Percentiles rank a stretch among this genome's conserved stretches.
These are phyloP conservation scores for Hypotaenidia philippensis DNA, from an alignment of 2,797 vertebrate genomes.

Conservation along the genomic window DNA sequence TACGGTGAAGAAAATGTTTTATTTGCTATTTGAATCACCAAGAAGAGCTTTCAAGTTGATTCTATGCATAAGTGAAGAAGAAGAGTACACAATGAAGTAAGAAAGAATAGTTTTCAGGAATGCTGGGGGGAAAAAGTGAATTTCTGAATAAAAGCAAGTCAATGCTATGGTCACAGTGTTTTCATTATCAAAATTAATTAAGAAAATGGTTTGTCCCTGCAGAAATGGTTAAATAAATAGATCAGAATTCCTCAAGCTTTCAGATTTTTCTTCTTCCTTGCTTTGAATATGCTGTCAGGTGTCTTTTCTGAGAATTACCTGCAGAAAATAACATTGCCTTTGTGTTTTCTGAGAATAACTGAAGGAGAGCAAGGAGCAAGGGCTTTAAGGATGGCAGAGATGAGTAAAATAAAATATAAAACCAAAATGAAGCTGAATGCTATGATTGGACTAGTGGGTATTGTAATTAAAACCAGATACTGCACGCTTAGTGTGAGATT, in stretches of 20 bases:
- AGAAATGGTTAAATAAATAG: not conserved
- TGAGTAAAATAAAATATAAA: slow-evolving; percentile 7
- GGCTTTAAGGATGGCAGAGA: not conserved
- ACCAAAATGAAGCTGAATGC: not conserved
- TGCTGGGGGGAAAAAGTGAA: not conserved
- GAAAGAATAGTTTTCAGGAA: not conserved
- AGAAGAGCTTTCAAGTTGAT: not conserved
- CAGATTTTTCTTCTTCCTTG: not conserved
- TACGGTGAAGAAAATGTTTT: slow-evolving; percentile 15
- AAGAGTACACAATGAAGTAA: not conserved
- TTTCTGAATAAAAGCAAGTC: not conserved
- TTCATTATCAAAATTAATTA: not conserved
- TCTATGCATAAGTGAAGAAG: not conserved
- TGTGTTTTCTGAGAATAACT: not conserved
- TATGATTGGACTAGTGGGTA: not conserved
- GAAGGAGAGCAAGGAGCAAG: not conserved
- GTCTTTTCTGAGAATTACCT: slow-evolving; percentile 4
- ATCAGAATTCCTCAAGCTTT: not conserved
- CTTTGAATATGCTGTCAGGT: not conserved
- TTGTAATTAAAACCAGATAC: slow-evolving; percentile 53
- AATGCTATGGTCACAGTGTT: not conserved
- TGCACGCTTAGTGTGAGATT: not conserved
- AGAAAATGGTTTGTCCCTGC: not conserved
- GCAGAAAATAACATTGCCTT: not conserved
- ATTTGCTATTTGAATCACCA: slow-evolving; percentile 25